Base-by-base conservation (phyloP, 2,888 invertebrate genomes). In the Acronicta alni region DNA sequence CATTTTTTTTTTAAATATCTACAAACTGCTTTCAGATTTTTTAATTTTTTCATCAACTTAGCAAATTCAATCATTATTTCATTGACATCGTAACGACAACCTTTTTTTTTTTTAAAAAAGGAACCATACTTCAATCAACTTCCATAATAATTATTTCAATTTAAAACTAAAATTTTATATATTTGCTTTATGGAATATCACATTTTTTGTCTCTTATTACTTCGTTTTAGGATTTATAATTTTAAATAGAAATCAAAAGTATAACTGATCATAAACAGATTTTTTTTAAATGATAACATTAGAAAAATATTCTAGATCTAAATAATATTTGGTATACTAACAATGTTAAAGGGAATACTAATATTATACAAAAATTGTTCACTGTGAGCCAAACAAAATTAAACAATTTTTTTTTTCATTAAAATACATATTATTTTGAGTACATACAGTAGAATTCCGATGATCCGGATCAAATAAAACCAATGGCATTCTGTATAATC, bases 301-400 rank as follows among this genome's bases (percentile, higher is more conserved):
- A 86, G 81, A 87, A 88, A 88, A 88, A 87, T 87, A 88, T 83
- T 74, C 80, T 85, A 84, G 54, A 67, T 74, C 77, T 83, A 83
- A 74, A 65, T 73, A 72, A 67, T 64, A 66, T 57, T 76, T 73
- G 70, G 73, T 75, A 72, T 61, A 70, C 68, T 75, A 75, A 78
- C 63, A 69, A 64, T 69, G 48, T 72, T 73, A 56, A 56, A 57
- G 56, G 51, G 54, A 60, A 48, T 62, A 35, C 14, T 35, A n/a
- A 35, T 35, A 35, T 62, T 59, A 59, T 58, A 73, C 48, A 66
- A 73, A 47, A 32, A 9, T 14, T 45, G 26, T 46, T 56, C 16
- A 43, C 46, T 55, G 37, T 63, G 37, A 57, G 44, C 61, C 43
- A 49, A 60, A 38, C 12, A 4, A 30, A 7, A 8, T 7, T 7